Conservation (phyloP, 2,797 vertebrate genomes). For the Microctenopoma lineatum region DNA sequence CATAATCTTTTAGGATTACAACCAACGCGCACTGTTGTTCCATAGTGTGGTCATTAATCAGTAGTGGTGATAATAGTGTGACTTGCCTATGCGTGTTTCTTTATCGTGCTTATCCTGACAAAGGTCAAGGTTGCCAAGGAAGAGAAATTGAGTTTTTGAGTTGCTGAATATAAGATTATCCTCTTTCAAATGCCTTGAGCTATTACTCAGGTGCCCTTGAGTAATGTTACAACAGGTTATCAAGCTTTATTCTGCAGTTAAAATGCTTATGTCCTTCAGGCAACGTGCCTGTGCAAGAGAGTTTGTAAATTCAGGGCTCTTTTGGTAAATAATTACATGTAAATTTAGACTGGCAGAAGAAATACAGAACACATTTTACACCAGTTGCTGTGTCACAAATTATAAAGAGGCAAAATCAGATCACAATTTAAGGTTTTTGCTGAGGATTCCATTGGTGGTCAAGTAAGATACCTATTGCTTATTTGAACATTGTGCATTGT, state of each 20-base stretch:
- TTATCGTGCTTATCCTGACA: neutral
- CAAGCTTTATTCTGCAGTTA: conserved; percentile 7
- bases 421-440: conserved; percentile 8
- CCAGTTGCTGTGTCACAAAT: neutral
- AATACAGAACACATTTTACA: conserved; percentile 14
- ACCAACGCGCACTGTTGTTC: conserved; percentile 12
- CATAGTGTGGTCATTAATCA: conserved; percentile 36
- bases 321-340: conserved; percentile 19
- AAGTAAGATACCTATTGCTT: conserved; percentile 24
- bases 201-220: conserved; percentile 18
- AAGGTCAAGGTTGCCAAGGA: conserved; percentile 14
- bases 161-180: conserved; percentile 39
- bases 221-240: conserved; percentile 7
- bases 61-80: conserved; percentile 30
- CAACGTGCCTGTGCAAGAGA: neutral
- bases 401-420: conserved; percentile 9
- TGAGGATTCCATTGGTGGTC: conserved; percentile 3
- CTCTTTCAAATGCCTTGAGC: conserved; percentile 26
- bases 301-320: neutral
- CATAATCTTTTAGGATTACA: neutral
- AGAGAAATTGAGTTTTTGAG: conserved; percentile 29
- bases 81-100: neutral
- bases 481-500: conserved; percentile 24
- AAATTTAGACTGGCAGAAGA: conserved; percentile 14
- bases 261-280: conserved; percentile 28